Percentiles rank a stretch among this genome's conserved stretches.
phyloP scores from a whole-genome alignment of 92 coral and sea anemone species.

The Ricordea florida region DNA sequence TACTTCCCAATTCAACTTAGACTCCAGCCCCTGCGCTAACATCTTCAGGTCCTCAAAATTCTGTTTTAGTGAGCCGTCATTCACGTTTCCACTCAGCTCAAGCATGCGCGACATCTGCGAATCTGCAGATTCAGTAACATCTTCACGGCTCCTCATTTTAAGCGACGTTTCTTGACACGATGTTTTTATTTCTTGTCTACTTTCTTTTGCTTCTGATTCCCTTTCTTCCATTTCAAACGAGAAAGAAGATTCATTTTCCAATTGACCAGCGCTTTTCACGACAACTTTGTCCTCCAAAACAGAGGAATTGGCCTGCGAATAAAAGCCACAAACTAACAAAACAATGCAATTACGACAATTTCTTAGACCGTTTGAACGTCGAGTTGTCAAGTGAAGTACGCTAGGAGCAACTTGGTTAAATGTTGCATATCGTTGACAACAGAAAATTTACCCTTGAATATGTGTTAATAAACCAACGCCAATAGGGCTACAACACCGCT shows the following conservation, averaged over 20 bases:
- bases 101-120: too few species aligned
- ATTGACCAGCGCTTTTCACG: background rate
- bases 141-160: too few species aligned
- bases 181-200: background rate
- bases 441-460: too few species aligned
- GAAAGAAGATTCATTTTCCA: background rate
- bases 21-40: slow-evolving; percentile 12
- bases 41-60: slow-evolving; percentile 9
- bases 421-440: too few species aligned
- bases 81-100: background rate
- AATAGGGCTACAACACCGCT: too few species aligned
- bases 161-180: background rate
- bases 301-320: slow-evolving; percentile 8
- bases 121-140: too few species aligned
- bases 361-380: too few species aligned
- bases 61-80: background rate
- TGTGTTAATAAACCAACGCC: too few species aligned
- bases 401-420: too few species aligned
- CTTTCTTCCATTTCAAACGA: background rate
- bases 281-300: slow-evolving; percentile 8
- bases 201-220: background rate
- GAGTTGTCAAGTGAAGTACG: too few species aligned
- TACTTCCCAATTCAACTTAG: background rate
- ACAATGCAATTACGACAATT: background rate
- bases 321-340: background rate